Percentiles rank a stretch among this genome's conserved stretches.
Conservation (phyloP, 1,140 invertebrate genomes). For the Eumaeus atala region DNA sequence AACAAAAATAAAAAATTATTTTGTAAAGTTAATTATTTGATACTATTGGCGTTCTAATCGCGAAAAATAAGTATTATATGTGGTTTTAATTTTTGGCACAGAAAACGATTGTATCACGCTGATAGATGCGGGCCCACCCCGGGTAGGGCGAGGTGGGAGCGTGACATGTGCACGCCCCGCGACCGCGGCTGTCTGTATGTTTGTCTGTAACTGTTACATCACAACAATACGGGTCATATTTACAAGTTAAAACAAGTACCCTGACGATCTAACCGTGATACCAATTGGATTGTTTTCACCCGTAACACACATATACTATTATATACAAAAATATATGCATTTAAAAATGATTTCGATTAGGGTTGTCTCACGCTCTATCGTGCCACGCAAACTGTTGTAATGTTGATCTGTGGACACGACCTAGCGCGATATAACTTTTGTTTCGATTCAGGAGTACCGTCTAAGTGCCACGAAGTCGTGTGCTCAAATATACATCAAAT, state of each 20-base stretch:
- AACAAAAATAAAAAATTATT: background rate
- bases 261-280: constrained; percentile 1
- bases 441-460: too few species aligned
- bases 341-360: constrained; percentile 2
- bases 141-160: too few species aligned
- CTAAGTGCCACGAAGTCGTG: constrained; percentile 14
- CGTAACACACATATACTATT: constrained; percentile 19
- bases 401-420: too few species aligned
- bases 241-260: constrained; percentile 7
- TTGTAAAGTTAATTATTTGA: background rate
- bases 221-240: background rate
- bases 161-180: too few species aligned
- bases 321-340: constrained; percentile 40
- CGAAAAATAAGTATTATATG: constrained; percentile 3
- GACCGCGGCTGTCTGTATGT: too few species aligned
- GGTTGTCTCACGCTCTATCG: too few species aligned
- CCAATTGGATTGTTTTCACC: background rate
- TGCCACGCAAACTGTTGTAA: too few species aligned
- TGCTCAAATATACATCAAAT: constrained; percentile 35
- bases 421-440: too few species aligned
- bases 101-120: background rate
- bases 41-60: background rate
- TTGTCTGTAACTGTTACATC: background rate
- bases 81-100: constrained; percentile 9
- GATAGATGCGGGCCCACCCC: too few species aligned